These are phyloP conservation scores for Atherix ibis DNA, from an alignment of 2,888 invertebrate genomes.

Conservation along the genomic window DNA sequence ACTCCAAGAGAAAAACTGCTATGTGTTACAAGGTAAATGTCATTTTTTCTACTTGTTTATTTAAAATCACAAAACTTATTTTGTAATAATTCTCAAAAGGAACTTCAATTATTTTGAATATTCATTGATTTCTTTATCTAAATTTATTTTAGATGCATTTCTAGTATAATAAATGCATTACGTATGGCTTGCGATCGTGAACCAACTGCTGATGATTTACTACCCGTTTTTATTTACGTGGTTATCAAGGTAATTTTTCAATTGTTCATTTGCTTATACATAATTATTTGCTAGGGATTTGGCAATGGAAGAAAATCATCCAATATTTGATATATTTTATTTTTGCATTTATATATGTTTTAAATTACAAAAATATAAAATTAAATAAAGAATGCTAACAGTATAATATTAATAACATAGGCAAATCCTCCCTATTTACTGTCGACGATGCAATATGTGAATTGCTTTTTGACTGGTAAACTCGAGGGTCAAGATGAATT, in stretches of 20 bases:
- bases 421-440: slow-evolving; percentile 88
- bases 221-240: slow-evolving; percentile 91
- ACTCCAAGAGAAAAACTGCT: slow-evolving; percentile 70
- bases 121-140: slow-evolving; percentile 35
- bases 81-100: too few species aligned
- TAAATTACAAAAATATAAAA: background rate
- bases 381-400: background rate
- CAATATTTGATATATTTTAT: slow-evolving; percentile 1
- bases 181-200: slow-evolving; percentile 66
- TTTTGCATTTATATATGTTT: slow-evolving; percentile 1
- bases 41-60: background rate
- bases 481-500: slow-evolving; percentile 85
- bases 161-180: slow-evolving; percentile 85
- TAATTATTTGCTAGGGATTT: too few species aligned
- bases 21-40: slow-evolving; percentile 28
- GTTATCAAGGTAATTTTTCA: slow-evolving; percentile 63
- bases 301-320: too few species aligned
- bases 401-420: slow-evolving; percentile 32
- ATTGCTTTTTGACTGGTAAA: slow-evolving; percentile 72
- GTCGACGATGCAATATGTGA: slow-evolving; percentile 91
- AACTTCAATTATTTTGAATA: slow-evolving; percentile 25
- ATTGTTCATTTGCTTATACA: slow-evolving; percentile 1
- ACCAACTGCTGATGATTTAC: slow-evolving; percentile 88
- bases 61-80: too few species aligned
- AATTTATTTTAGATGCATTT: slow-evolving; percentile 57